Base-by-base conservation (phyloP, 2,797 vertebrate species). In the Atherinosoma microstoma region DNA sequence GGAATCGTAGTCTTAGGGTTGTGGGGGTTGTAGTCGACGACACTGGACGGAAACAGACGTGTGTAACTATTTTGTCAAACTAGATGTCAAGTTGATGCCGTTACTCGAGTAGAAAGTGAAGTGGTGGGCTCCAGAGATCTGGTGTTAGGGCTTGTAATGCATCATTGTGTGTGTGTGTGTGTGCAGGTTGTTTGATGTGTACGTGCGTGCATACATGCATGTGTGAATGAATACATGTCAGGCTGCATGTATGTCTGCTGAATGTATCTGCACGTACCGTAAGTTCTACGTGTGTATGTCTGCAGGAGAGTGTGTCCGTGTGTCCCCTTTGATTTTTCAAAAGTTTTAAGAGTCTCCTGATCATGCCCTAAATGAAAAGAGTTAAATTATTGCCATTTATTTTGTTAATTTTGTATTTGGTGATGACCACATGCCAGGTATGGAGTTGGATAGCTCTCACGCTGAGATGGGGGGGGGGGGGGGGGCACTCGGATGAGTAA, bases 191-290 rank as follows among this genome's bases (percentile, higher is more conserved):
- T 18, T 4, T 40, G 38, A 40, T 18, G 40, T 69, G 63, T 69
- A 63, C 2, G 58, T 15, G 66, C 3, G 58, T 15, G 73, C 70
- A 76, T 78, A 76, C 70, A 77, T 83, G 64, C 53, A 69, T 80
- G 77, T 3, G 72, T 68, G 84, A 9, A 65, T 75, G 81, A 59
- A 72, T 38, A 70, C 56, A 64, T 71, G 68, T 87, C 78, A 80
- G 88, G 85, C 84, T 85, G 87, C 80, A 83, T 85, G 82, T 84
- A 40, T 82, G 86, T 89, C 59, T 81, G 78, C 72, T 80, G 89
- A 90, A 87, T 90, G 88, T 88, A 88, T 86, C 79, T 87, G 73
- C 80, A 82, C 64, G 36, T 64, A 80, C 66, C 73, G 63, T 81
- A 47, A 72, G 51, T 45, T 45, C 45, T 63, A n/a, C 6, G 29